phyloP scores from a whole-genome alignment of 1,140 invertebrate genomes.

The Diorhabda carinulata region DNA sequence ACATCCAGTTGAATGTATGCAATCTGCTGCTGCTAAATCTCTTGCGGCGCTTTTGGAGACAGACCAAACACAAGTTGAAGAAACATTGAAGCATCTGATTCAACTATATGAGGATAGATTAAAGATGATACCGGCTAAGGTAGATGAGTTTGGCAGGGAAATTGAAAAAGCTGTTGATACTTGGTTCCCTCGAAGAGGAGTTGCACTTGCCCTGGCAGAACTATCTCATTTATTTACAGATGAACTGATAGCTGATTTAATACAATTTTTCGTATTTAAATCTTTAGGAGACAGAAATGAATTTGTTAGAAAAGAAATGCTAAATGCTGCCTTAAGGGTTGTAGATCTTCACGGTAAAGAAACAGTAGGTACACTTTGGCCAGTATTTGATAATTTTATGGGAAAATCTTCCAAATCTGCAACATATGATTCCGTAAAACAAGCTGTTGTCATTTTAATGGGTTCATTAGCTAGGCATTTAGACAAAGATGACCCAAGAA shows the following conservation, averaged over 20 bases:
- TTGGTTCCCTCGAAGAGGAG: constrained; percentile 84
- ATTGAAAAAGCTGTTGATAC: constrained; percentile 79
- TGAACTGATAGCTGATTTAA: constrained; percentile 64
- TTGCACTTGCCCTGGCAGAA: constrained; percentile 75
- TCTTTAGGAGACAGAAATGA: constrained; percentile 83
- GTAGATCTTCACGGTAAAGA: constrained; percentile 83
- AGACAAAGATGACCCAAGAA: constrained; percentile 80
- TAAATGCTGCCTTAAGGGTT: constrained; percentile 85
- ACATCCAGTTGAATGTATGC: constrained; percentile 73
- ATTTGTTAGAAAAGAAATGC: constrained; percentile 88
- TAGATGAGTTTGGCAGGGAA: constrained; percentile 90
- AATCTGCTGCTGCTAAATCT: constrained; percentile 72
- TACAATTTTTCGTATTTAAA: constrained; percentile 81
- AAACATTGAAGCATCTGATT: constrained; percentile 63
- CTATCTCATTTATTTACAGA: constrained; percentile 67
- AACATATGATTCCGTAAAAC: constrained; percentile 88
- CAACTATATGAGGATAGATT: constrained; percentile 75
- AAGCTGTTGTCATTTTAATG: constrained; percentile 95
- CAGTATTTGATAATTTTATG: constrained; percentile 87
- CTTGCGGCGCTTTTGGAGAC: constrained; percentile 63
- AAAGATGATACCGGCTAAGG: constrained; percentile 75
- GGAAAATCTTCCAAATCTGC: constrained; percentile 86
- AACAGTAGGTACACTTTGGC: constrained; percentile 70
- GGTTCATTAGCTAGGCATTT: constrained; percentile 93
- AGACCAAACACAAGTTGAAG: constrained; percentile 54